Percentiles rank a stretch among this genome's conserved stretches.
phyloP scores from a whole-genome alignment of 2,797 vertebrate genomes.

The Furcifer pardalis region DNA sequence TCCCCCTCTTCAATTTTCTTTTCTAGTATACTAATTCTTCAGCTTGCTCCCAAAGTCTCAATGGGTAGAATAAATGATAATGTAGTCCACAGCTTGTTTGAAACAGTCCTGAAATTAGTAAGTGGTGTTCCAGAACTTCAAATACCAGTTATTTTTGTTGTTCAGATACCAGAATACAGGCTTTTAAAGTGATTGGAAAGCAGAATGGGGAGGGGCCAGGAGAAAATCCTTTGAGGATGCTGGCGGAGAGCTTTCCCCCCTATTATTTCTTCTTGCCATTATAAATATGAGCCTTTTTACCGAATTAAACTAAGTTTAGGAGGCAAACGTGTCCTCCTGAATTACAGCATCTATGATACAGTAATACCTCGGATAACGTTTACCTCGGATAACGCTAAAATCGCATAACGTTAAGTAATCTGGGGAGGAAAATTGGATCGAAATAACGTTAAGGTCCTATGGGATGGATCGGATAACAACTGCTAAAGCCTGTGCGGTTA shows the following conservation, averaged over 20 bases:
- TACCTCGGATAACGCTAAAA: no score
- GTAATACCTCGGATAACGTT: no score
- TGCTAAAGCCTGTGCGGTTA: no score
- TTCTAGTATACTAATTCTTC: slow-evolving; percentile 13
- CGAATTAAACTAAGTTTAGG: not conserved
- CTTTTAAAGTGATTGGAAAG: slow-evolving; percentile 30
- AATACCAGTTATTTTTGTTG: not conserved
- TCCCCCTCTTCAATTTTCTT: slow-evolving; percentile 25
- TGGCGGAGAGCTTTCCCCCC: slow-evolving; percentile 16
- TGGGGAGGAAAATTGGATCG: no score
- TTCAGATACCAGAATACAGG: not conserved
- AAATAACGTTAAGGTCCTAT: no score
- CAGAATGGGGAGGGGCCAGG: not conserved
- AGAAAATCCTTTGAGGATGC: not conserved
- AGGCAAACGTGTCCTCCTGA: not conserved
- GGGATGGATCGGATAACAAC: no score
- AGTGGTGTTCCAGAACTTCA: not conserved
- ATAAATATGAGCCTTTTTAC: not conserved
- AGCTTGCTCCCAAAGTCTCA: slow-evolving; percentile 21
- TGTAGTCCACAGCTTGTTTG: slow-evolving; percentile 8
- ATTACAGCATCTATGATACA: no score
- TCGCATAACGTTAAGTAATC: no score
- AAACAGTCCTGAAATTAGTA: rapidly evolving
- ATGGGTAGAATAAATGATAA: not conserved
- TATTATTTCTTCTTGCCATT: slow-evolving; percentile 1